Conservation (phyloP, 2,797 vertebrate genomes). For the Tympanoctomys barrerae region DNA sequence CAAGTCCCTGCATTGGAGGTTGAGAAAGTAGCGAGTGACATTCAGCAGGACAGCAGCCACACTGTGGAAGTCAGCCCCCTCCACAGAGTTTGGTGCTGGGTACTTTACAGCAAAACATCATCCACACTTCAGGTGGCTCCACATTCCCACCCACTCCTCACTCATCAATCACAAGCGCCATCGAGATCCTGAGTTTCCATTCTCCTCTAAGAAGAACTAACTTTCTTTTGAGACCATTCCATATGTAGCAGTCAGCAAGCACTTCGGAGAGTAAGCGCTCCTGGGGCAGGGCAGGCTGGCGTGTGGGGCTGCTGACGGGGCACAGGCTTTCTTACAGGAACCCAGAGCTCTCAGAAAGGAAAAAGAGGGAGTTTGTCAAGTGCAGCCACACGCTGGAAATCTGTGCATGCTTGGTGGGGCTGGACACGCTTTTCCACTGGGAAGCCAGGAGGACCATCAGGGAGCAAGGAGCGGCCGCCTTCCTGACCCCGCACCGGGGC, state of each 20-base stretch:
- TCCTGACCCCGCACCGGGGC: neutral
- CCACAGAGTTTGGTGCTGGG: fast-evolving
- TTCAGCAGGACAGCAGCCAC: fast-evolving
- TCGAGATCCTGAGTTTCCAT: fast-evolving
- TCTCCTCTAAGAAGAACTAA: fast-evolving
- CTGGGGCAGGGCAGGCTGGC: neutral
- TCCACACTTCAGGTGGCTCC: neutral
- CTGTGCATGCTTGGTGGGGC: neutral
- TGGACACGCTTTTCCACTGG: conserved; percentile 8
- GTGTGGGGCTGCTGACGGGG: fast-evolving
- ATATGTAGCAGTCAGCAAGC: neutral
- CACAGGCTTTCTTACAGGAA: neutral
- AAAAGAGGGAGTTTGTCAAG: neutral
- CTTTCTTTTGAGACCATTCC: neutral
- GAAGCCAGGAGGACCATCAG: neutral
- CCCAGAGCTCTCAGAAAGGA: neutral
- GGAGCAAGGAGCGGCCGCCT: neutral
- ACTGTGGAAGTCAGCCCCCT: fast-evolving
- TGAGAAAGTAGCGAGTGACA: fast-evolving
- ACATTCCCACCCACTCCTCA: neutral
- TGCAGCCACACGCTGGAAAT: neutral
- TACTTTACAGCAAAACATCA: fast-evolving
- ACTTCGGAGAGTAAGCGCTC: neutral
- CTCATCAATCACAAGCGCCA: neutral
- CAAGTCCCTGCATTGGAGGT: neutral